Base-by-base conservation (phyloP, 2,888 invertebrate species). In the Calameuta pallipes region DNA sequence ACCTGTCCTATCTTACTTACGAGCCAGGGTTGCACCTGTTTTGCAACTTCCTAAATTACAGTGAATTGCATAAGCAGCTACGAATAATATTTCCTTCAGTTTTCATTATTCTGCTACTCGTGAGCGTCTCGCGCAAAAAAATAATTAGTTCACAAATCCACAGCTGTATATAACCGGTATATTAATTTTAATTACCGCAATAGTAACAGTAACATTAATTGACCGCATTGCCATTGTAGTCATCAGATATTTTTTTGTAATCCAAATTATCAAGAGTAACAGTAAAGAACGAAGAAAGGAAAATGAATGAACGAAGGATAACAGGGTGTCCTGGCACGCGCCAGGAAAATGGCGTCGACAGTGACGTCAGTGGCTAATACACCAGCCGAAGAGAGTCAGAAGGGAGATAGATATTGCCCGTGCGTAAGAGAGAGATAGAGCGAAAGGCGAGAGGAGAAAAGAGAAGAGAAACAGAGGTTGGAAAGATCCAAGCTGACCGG, bases 291-390 rank as follows among this genome's bases (percentile, higher is more conserved):
- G 41, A 2, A 15, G 15, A 15, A 41, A 41, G 41, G 41, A 41
- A 41, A 41, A 41, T 41, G 41, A 41, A 6, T 6, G 41, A 41
- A 41, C 15, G 41, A 41, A 41, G 41, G 70, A 70, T 75, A 69
- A 76, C 76, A 76, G 76, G 73, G 82, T 85, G 85, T 86, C 85
- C 87, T 87, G 89, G 89, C 90, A 90, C 89, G 89, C 87, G 90
- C 87, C 89, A 87, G 86, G 89, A 90, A 90, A 90, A 90, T 90
- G 90, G 90, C 90, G 90, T 87, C 90, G 84, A 78, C 82, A 80
- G 80, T 90, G 89, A 90, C 90, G 90, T 90, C 90, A 90, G 85
- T 41, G 15, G 41, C 85, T 83, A 85, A 87, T 86, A 83, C 85
- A 83, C 84, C 84, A 80, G 83, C 80, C 33, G 81, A 33, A 35